These are phyloP conservation scores for Drosophila falleni DNA, from an alignment of 2,888 invertebrate genomes.

Conservation along the genomic window DNA sequence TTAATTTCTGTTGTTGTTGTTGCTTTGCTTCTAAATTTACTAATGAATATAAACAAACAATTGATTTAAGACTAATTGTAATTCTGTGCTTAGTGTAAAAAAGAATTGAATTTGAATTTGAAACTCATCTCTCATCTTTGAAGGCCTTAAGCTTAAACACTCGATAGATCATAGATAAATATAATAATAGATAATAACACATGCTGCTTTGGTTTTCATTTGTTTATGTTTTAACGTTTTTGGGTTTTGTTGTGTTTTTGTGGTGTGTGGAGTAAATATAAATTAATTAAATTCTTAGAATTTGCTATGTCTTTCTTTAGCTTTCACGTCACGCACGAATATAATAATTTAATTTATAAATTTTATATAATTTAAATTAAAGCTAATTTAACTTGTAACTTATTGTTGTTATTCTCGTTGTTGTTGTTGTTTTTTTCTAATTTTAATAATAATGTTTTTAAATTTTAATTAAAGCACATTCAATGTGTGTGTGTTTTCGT, in stretches of 20 bases:
- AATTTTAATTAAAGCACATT: constrained; percentile 40
- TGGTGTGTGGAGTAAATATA: constrained; percentile 46
- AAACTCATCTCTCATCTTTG: constrained; percentile 65
- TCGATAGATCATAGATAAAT: constrained; percentile 48
- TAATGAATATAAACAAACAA: constrained; percentile 40
- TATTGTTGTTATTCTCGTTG: constrained; percentile 8
- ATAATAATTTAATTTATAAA: constrained; percentile 37
- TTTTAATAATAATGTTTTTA: constrained; percentile 22
- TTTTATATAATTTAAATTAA: constrained; percentile 60
- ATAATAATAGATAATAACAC: constrained; percentile 63
- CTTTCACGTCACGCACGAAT: constrained; percentile 68
- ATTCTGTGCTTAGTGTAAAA: constrained; percentile 71
- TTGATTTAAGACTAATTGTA: constrained; percentile 49
- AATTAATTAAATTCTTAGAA: constrained; percentile 79
- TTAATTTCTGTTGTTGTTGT: constrained; percentile 7
- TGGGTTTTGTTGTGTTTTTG: too few relatives aligned
- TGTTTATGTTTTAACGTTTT: constrained; percentile 14
- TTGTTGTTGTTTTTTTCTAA: constrained; percentile 13
- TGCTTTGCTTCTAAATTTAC: constrained; percentile 29
- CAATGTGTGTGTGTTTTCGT: constrained; percentile 38
- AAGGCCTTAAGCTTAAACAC: constrained; percentile 61
- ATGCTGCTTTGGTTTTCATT: constrained; percentile 69
- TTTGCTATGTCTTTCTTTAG: constrained; percentile 81
- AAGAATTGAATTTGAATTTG: constrained; percentile 65
- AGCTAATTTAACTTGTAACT: constrained; percentile 51